phyloP scores from a whole-genome alignment of 2,888 invertebrate genomes.

The Dugesia japonica region DNA sequence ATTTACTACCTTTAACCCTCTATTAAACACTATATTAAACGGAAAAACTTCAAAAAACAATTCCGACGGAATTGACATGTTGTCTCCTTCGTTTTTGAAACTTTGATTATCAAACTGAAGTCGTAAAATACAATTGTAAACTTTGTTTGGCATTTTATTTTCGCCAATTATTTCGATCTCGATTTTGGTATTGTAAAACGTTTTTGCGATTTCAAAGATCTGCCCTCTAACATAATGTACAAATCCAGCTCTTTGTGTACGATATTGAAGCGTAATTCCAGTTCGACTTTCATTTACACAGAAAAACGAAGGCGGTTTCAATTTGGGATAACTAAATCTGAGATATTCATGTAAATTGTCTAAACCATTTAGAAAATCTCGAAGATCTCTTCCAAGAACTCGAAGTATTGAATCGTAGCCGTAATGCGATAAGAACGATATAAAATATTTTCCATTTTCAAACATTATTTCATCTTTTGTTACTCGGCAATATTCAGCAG shows the following conservation, averaged over 20 bases:
- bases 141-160: conserved; percentile 63
- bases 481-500: conserved; percentile 57
- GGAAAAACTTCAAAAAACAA: conserved; percentile 89
- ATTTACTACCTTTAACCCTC: conserved; percentile 43
- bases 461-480: conserved; percentile 65
- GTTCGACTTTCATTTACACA: conserved; percentile 76
- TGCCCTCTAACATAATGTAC: conserved; percentile 92
- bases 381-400: conserved; percentile 65
- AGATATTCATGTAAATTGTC: conserved; percentile 92
- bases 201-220: conserved; percentile 67
- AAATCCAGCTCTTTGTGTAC: conserved; percentile 74
- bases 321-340: conserved; percentile 77
- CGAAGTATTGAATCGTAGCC: conserved; percentile 61
- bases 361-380: conserved; percentile 78
- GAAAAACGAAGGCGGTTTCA: conserved; percentile 81
- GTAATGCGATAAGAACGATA: conserved; percentile 77
- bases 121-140: conserved; percentile 74
- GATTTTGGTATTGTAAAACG: conserved; percentile 85
- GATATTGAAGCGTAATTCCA: conserved; percentile 68
- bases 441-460: conserved; percentile 80
- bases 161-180: conserved; percentile 72
- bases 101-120: conserved; percentile 78
- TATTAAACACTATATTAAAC: conserved; percentile 89
- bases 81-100: conserved; percentile 33
- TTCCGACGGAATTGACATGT: conserved; percentile 36